Percentiles rank a stretch among this genome's conserved stretches.
Evolutionary conservation across 2,888 invertebrate genomes (phyloP).

Genomic region (Acanthosepion lycidas): DNA sequence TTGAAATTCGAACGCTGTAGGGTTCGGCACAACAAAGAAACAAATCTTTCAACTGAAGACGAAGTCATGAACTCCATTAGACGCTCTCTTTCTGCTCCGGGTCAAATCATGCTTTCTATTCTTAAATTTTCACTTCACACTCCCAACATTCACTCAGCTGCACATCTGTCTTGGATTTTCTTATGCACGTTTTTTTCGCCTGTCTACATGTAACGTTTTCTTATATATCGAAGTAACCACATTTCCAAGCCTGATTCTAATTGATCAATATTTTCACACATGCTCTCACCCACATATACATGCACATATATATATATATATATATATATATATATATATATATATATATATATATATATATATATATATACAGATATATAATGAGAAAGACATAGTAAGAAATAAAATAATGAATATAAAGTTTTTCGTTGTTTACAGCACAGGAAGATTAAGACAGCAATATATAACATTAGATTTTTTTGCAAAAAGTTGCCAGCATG

Average conservation of each 20-base stretch:
- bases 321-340: too few relatives aligned
- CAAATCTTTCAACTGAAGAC: neutral
- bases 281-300: neutral
- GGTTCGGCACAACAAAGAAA: neutral
- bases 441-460: too few relatives aligned
- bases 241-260: neutral
- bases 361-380: too few relatives aligned
- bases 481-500: too few relatives aligned
- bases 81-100: neutral
- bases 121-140: neutral
- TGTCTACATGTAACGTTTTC: neutral
- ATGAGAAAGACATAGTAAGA: too few relatives aligned
- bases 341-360: too few relatives aligned
- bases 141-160: neutral
- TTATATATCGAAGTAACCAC: neutral
- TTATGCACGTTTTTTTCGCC: neutral
- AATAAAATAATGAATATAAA: too few relatives aligned
- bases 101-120: conserved; percentile 2
- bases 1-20: neutral
- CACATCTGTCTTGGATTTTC: neutral
- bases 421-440: too few relatives aligned
- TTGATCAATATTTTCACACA: neutral
- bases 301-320: too few relatives aligned
- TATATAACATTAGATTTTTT: too few relatives aligned
- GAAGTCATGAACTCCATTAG: neutral